Base-by-base conservation (phyloP, 2,888 invertebrate genomes). In the Acronicta aceris region DNA sequence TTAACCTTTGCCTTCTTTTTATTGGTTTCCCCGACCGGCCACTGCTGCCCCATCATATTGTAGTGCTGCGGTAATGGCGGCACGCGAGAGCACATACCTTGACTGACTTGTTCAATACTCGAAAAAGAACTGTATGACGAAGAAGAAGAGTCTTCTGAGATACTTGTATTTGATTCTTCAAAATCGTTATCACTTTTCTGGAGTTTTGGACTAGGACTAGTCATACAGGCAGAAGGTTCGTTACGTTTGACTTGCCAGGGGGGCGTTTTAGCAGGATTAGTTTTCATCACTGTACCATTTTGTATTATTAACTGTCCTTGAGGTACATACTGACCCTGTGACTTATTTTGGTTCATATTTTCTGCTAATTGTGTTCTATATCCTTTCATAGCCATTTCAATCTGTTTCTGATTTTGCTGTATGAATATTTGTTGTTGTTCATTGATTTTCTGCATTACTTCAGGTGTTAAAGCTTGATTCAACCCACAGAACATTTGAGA, bases 1-100 rank as follows among this genome's bases (percentile, higher is more conserved):
- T 84, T 83, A 40, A 94, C 95, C 81, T 96, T 97, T 63, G 95
- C 93, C 79, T 96, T 95, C 76, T 95, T 94, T 83, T 92, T 94
- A 62, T 82, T 89, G 0, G 84, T 78, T 49, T 94, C 94, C n/a
- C 84, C 71, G 5, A 71, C 74, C 0, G 92, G 90, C 93, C 93
- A 93, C 58, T 93, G 90, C 92, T 95, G 91, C 13, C 86, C 83
- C 82, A 93, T 84, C 87, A 93, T 90, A 50, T 90, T 90, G 67
- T 94, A 94, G 82, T 97, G 96, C 81, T 96, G 97, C 71, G 97
- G 97, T 45, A 97, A 86, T 0, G 97, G 97, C 17, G 97, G 97
- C 10, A 97, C 97, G 64, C 97, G 95, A 65, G 97, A 96, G 76
- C 96, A 96, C 80, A 95, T 95, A 40, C 94, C 95, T 75, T 95